phyloP scores from a whole-genome alignment of 2,888 invertebrate genomes.

The Agriopis leucophaearia region DNA sequence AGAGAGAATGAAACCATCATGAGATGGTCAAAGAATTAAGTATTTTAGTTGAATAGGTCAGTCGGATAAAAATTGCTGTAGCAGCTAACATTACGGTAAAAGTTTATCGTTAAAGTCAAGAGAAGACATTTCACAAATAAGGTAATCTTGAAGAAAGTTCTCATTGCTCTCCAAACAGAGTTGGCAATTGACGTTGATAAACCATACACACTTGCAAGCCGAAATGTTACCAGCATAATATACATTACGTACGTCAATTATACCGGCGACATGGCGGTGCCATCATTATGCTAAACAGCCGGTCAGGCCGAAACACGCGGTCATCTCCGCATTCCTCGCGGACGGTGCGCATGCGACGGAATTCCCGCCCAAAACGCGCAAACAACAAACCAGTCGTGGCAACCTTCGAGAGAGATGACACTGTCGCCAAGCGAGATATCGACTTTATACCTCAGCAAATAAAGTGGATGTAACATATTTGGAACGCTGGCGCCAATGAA shows the following conservation, averaged over 20 bases:
- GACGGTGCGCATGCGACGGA: constrained; percentile 64
- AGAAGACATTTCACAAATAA: background rate
- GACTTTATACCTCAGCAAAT: constrained; percentile 18
- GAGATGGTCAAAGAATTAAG: background rate
- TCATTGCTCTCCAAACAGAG: background rate
- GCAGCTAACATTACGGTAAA: background rate
- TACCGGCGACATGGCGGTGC: constrained; percentile 59
- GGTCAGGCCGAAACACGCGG: constrained; percentile 68
- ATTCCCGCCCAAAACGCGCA: constrained; percentile 66
- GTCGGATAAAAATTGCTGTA: background rate
- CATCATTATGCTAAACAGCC: constrained; percentile 72
- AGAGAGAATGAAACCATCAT: constrained; percentile 5
- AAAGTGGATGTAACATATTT: constrained; percentile 17
- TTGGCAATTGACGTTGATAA: constrained; percentile 52
- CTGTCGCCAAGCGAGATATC: constrained; percentile 45
- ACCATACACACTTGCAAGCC: constrained; percentile 39
- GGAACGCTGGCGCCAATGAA: constrained; percentile 46
- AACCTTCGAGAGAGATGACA: constrained; percentile 52
- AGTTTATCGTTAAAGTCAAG: background rate
- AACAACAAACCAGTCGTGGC: constrained; percentile 53
- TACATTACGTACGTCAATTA: constrained; percentile 42
- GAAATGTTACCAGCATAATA: constrained; percentile 32
- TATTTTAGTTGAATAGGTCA: background rate
- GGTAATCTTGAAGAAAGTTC: background rate
- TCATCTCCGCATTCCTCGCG: constrained; percentile 83